Evolutionary conservation across 1,140 invertebrate species (phyloP), one percentile per base, ranked within the genome.

Genomic region (Caerostris darwini): DNA sequence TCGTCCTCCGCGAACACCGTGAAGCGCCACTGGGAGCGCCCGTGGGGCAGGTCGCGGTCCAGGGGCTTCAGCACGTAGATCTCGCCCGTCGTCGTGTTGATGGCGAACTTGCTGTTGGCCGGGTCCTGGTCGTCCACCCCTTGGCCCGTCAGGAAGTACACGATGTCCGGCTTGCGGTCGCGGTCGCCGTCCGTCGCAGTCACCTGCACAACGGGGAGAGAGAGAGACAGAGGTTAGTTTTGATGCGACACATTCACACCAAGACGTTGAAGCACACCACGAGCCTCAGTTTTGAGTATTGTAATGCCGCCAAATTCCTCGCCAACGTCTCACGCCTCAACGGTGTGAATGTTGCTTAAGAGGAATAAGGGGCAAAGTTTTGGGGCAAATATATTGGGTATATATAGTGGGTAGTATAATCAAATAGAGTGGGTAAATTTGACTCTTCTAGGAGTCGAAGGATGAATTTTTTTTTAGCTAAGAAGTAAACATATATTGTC

Each of bases 1-100:
- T 99, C 99, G 96, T 99, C 99, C 96, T 99, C 98, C 64, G 99
- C 99, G 95, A 99, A 99, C 3, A 99, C 99, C 3, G 99, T 99
- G 96, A 99, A 99, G 95, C 99, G 97, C 98, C 99, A 99, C 95
- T 99, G 98, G 2, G 99, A 98, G 88, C 99, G 96, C 17, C 99
- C 99, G 95, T 98, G 98, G 0, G 99, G 99, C 96, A 99, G 98
- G 97, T 99, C 99, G 95, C 99, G 97, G 96, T 99, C 99, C 96
- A 99, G 96, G 14, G 98, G 98, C 98, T 99, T 97, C n/a, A 97
- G 93, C 2, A 95, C 95, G 87, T 98, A 99, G 96, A 99, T 99
- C 96, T 99, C 98, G 83, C 98, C 98, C 5, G 98, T 98, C 3
- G 98, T 98, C 94, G 98, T 97, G 96, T 99, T 99, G 95, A 99